phyloP scores from a whole-genome alignment of 92 coral and sea anemone species.

The Heteractis magnifica region DNA sequence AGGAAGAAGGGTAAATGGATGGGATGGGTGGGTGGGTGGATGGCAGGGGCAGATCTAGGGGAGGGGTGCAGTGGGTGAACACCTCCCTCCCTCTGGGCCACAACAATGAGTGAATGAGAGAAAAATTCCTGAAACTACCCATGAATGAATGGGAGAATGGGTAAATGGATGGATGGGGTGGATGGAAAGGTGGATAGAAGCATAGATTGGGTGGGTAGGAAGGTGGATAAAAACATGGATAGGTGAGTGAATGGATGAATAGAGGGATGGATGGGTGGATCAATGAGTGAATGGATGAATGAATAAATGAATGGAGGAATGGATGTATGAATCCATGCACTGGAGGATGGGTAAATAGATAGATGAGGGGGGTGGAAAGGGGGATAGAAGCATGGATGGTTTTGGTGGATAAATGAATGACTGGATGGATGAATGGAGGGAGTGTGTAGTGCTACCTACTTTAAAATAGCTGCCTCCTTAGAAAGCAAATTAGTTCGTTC shows the following conservation, averaged over 20 bases:
- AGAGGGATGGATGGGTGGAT: background rate
- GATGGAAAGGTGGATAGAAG: background rate
- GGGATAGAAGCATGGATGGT: background rate
- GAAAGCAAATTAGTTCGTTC: constrained; percentile 84
- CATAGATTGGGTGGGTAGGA: background rate
- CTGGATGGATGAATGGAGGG: background rate
- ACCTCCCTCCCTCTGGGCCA: too few species aligned
- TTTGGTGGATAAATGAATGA: background rate
- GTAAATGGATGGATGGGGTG: background rate
- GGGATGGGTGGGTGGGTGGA: background rate
- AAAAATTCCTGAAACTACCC: too few species aligned
- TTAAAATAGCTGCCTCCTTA: constrained; percentile 83
- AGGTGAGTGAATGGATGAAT: background rate
- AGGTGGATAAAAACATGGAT: background rate
- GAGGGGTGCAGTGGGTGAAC: too few species aligned
- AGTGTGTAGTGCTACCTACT: constrained; percentile 50
- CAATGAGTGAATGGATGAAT: background rate
- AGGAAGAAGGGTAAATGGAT: background rate
- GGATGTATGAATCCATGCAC: too few species aligned
- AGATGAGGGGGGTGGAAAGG: background rate
- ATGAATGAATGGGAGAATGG: background rate
- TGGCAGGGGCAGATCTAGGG: too few species aligned
- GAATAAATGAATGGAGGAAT: background rate
- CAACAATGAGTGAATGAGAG: too few species aligned
- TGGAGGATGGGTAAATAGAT: background rate